Evolutionary conservation across 2,888 invertebrate genomes (phyloP).

Genomic region (Ichneumoninae sp.): DNA sequence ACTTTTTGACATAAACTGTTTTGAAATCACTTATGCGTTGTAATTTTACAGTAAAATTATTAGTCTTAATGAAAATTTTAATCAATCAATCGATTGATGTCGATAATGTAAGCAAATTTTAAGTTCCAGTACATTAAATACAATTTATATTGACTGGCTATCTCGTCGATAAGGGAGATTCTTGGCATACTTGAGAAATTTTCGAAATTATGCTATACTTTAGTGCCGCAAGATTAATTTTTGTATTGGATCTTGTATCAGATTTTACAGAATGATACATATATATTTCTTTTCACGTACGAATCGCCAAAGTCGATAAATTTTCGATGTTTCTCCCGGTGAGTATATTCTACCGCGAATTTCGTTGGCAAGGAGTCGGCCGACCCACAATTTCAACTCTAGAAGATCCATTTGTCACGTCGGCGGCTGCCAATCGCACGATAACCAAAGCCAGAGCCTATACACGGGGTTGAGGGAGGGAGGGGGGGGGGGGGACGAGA

Average conservation of each 20-base stretch:
- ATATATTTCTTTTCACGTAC: background rate
- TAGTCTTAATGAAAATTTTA: no score
- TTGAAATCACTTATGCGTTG: no score
- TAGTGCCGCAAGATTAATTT: background rate
- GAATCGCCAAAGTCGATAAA: background rate
- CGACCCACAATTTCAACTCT: constrained; percentile 64
- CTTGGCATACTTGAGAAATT: no score
- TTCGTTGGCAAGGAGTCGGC: constrained; percentile 13
- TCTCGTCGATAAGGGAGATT: no score
- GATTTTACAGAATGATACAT: background rate
- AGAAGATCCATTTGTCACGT: constrained; percentile 70
- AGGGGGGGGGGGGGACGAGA: constrained; percentile 43
- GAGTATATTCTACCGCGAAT: constrained; percentile 26
- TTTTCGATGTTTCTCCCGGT: constrained; percentile 1
- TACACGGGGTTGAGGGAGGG: constrained; percentile 23
- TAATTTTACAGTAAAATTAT: no score
- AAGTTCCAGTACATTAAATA: no score
- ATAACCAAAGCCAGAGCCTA: constrained; percentile 37
- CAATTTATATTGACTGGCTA: no score
- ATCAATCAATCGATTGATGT: no score
- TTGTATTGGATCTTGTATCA: background rate
- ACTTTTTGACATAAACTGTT: no score
- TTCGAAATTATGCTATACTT: background rate
- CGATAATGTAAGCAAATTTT: no score
- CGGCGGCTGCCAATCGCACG: constrained; percentile 67